Evolutionary conservation across 2,113 vertebrate genomes (phyloP).

Genomic region (Chaenocephalus aceratus): DNA sequence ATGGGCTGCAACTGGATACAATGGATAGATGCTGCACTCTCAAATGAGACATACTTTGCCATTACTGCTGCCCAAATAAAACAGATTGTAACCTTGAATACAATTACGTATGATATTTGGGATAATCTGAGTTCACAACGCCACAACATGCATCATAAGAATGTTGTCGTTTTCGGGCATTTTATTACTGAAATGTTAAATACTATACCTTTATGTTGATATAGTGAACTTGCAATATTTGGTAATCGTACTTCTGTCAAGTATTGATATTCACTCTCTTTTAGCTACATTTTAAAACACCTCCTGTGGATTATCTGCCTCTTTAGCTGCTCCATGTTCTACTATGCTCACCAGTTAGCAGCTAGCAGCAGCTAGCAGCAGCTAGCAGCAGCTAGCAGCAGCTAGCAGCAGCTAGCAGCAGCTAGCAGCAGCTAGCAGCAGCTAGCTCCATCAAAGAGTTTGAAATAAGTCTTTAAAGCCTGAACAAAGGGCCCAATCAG

Average conservation of each 20-base stretch:
- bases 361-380: not conserved
- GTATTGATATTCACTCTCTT: not conserved
- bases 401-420: not conserved
- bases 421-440: not conserved
- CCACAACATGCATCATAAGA: no score
- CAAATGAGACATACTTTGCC: no score
- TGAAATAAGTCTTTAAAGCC: constrained; percentile 36
- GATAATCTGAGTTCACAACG: no score
- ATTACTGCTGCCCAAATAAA: no score
- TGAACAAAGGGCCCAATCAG: not conserved
- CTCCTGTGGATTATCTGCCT: not conserved
- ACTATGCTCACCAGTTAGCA: not conserved
- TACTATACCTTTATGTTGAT: no score
- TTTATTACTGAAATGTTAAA: no score
- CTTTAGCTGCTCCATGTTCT: not conserved
- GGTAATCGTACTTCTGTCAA: not conserved
- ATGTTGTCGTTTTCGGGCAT: no score
- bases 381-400: not conserved
- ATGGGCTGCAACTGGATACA: no score
- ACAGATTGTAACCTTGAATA: no score
- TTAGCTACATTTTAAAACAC: not conserved
- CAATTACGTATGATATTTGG: no score
- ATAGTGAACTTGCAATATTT: not conserved
- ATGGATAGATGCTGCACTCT: no score
- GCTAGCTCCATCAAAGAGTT: not conserved